These are phyloP conservation scores for Alca torda DNA, from an alignment of 2,797 vertebrate species.

Conservation along the genomic window DNA sequence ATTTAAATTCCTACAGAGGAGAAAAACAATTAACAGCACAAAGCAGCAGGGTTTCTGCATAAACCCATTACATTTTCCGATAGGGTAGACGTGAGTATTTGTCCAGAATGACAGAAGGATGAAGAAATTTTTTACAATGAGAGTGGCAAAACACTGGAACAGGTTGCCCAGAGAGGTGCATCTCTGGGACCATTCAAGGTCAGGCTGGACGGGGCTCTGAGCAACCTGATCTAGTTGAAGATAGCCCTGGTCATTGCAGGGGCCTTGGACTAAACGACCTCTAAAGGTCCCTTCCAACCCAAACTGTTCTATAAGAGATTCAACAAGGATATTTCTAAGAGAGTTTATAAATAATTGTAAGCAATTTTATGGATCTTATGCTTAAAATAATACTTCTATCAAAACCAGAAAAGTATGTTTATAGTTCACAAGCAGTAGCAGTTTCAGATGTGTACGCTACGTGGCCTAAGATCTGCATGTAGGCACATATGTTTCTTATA, in stretches of 20 bases:
- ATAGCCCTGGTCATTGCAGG: background rate
- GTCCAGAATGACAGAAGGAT: background rate
- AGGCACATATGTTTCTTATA: slow-evolving; percentile 17
- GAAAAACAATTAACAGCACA: background rate
- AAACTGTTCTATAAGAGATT: background rate
- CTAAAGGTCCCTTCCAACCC: background rate
- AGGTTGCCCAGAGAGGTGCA: background rate
- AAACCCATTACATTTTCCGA: background rate
- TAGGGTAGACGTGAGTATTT: background rate
- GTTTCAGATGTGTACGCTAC: background rate
- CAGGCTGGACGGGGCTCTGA: background rate
- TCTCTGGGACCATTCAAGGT: background rate
- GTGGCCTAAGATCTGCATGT: background rate
- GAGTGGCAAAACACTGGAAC: background rate
- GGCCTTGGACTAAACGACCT: background rate
- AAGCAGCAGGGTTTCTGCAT: background rate
- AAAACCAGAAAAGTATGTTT: background rate
- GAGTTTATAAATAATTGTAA: background rate
- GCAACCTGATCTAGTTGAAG: background rate
- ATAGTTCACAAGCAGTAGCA: background rate
- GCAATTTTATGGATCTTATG: background rate
- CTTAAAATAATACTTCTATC: background rate
- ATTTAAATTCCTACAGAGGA: background rate
- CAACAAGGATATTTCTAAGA: background rate
- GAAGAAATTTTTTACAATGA: background rate